Percentiles rank a stretch among this genome's conserved stretches.
phyloP scores from a whole-genome alignment of 1,140 invertebrate genomes.

The Ooceraea biroi region DNA sequence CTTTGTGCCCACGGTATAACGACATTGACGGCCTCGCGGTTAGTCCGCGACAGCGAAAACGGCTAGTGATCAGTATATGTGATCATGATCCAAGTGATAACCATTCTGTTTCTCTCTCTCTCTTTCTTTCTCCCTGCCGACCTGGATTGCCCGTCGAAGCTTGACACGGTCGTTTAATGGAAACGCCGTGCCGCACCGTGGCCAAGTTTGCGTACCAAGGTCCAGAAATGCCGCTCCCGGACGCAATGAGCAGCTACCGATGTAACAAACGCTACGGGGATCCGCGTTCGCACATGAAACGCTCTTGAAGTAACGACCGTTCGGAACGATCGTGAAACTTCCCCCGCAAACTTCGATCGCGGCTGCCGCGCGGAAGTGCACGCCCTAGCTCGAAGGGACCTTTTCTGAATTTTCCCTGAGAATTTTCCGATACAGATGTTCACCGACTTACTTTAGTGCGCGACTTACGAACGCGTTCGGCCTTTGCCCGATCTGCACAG shows the following conservation, averaged over 20 bases:
- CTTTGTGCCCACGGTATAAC: slow-evolving; percentile 63
- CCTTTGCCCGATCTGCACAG: not conserved
- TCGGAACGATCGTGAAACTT: not conserved
- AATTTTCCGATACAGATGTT: not conserved
- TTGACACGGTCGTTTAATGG: slow-evolving; percentile 15
- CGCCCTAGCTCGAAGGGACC: not conserved
- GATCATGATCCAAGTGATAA: slow-evolving; percentile 29
- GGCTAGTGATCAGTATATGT: slow-evolving; percentile 12
- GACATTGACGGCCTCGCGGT: slow-evolving; percentile 31
- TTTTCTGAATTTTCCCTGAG: not conserved
- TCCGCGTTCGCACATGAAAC: not conserved
- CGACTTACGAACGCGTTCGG: slow-evolving; percentile 26
- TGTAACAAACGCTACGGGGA: slow-evolving; percentile 37
- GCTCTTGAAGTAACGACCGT: not conserved
- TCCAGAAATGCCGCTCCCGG: slow-evolving; percentile 14
- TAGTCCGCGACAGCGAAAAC: slow-evolving; percentile 39
- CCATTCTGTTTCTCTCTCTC: not conserved
- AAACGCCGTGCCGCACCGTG: not conserved
- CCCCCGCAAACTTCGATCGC: slow-evolving; percentile 14
- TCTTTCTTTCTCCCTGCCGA: not conserved
- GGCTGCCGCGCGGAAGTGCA: not conserved
- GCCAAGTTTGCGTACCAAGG: not conserved
- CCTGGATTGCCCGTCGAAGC: not conserved
- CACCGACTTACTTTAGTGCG: not conserved
- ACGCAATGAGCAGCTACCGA: slow-evolving; percentile 19